Evolutionary conservation across 2,888 invertebrate genomes (phyloP).

Genomic region (Panorpa germanica): DNA sequence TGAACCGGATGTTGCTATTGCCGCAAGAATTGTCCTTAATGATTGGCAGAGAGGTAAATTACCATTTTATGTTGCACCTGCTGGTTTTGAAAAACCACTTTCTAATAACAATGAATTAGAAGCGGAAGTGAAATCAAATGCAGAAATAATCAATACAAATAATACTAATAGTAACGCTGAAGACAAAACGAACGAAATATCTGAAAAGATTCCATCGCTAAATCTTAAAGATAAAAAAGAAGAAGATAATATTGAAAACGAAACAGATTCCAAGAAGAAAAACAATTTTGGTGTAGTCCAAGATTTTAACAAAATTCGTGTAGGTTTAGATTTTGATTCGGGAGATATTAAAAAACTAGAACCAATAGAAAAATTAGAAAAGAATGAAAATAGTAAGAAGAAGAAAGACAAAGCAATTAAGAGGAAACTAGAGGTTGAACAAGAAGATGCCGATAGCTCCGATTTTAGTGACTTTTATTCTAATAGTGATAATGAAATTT

Average conservation of each 20-base stretch:
- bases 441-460: conserved; percentile 34
- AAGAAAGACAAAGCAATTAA: conserved; percentile 18
- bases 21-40: conserved; percentile 88
- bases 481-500: conserved; percentile 36
- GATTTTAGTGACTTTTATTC: conserved; percentile 49
- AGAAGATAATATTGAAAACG: conserved; percentile 17
- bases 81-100: conserved; percentile 55
- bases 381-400: conserved; percentile 21
- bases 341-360: conserved; percentile 29
- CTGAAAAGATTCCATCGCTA: too few species aligned
- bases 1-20: conserved; percentile 82
- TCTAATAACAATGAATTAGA: conserved; percentile 20
- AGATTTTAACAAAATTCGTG: conserved; percentile 65
- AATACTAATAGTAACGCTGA: conserved; percentile 14
- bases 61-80: conserved; percentile 83
- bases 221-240: conserved; percentile 27
- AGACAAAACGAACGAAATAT: conserved; percentile 19
- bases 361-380: conserved; percentile 32
- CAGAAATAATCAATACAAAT: conserved; percentile 15
- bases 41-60: conserved; percentile 98
- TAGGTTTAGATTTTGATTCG: conserved; percentile 45
- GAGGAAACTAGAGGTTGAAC: conserved; percentile 18
- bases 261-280: conserved; percentile 18
- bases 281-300: conserved; percentile 40
- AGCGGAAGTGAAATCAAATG: conserved; percentile 13